Conservation (phyloP, 2,797 vertebrate species). For the Poecilia velifera region DNA sequence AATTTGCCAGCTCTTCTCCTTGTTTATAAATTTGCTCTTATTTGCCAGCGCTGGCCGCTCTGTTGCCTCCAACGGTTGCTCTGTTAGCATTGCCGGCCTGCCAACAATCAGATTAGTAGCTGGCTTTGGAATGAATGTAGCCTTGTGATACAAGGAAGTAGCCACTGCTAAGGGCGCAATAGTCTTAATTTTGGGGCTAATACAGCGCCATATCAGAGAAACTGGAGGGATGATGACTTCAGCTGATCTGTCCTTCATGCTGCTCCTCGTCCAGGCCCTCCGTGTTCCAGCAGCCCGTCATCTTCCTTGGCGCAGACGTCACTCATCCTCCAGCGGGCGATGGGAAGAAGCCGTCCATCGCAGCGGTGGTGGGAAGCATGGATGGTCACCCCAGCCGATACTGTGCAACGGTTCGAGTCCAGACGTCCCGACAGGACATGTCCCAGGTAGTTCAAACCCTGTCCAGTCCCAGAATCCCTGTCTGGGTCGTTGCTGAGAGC, state of each 20-base stretch:
- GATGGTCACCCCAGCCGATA: constrained; percentile 98
- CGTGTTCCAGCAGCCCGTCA: constrained; percentile 98
- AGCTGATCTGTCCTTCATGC: background rate
- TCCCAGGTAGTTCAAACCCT: constrained; percentile 75
- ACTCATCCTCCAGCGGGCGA: constrained; percentile 96
- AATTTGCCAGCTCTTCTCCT: too few species aligned
- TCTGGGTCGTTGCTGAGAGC: background rate
- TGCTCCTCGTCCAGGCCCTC: constrained; percentile 84
- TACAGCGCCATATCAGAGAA: background rate
- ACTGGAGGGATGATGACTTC: background rate
- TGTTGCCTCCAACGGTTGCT: too few species aligned
- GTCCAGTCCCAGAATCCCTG: background rate
- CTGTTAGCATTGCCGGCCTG: too few species aligned
- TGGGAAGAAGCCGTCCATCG: constrained; percentile 97
- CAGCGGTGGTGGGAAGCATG: constrained; percentile 98
- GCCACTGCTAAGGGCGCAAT: too few species aligned
- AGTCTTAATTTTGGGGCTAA: too few species aligned
- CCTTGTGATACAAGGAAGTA: too few species aligned
- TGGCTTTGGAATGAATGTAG: too few species aligned
- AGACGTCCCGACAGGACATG: constrained; percentile 95
- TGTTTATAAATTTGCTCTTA: too few species aligned
- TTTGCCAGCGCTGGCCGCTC: too few species aligned
- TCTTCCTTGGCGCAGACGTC: constrained; percentile 95
- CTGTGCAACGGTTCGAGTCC: constrained; percentile 97
- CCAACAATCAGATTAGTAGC: too few species aligned